Conservation (phyloP, 2,888 invertebrate species). For the Venustoraphidia nigricollis region DNA sequence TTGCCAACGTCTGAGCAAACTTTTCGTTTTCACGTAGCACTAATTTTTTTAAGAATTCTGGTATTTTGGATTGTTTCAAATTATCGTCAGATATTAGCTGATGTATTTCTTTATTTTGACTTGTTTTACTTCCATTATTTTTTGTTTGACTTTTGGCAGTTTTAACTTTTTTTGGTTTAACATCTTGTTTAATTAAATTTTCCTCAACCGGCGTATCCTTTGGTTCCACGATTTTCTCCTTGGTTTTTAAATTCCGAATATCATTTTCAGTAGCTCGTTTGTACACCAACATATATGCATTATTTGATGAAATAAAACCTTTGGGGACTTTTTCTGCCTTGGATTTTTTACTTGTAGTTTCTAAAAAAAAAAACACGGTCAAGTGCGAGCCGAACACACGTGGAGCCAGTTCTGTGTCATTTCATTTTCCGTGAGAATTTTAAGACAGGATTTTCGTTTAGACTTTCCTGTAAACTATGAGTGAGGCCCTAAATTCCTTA, state of each 20-base stretch:
- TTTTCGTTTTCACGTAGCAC: background rate
- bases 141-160: background rate
- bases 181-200: background rate
- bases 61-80: background rate
- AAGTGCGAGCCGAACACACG: background rate
- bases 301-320: conserved; percentile 34
- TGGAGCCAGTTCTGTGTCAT: no score
- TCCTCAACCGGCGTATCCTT: background rate
- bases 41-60: background rate
- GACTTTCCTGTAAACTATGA: no score
- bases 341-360: conserved; percentile 18
- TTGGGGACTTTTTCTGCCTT: conserved; percentile 26
- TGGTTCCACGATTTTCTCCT: background rate
- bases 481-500: no score
- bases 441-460: no score
- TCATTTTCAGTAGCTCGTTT: conserved; percentile 17
- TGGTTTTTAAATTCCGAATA: background rate
- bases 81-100: background rate
- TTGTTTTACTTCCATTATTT: background rate
- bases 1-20: background rate
- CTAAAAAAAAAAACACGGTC: conserved; percentile 11
- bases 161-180: background rate
- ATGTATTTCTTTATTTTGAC: background rate
- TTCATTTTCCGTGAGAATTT: no score
- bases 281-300: conserved; percentile 48